Conservation (phyloP, 2,797 vertebrate genomes). For the Chromis chromis region DNA sequence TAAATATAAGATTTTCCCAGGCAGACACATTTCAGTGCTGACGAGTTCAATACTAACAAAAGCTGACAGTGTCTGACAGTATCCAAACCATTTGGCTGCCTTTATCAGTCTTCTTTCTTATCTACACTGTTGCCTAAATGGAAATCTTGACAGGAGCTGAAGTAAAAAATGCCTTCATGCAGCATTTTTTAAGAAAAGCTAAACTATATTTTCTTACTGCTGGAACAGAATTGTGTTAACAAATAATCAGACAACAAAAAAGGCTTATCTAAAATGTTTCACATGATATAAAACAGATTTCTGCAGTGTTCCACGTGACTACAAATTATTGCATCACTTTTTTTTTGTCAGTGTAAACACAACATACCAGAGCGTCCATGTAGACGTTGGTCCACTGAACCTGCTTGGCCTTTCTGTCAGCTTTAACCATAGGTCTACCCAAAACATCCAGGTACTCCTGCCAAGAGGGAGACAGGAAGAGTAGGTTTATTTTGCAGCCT, state of each 20-base stretch:
- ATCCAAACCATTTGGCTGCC: conserved; percentile 55
- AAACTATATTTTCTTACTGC: conserved; percentile 13
- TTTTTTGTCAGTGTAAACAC: too few species aligned
- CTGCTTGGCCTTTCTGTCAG: conserved; percentile 89
- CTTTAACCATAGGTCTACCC: conserved; percentile 96
- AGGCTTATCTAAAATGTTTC: conserved; percentile 36
- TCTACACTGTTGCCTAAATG: conserved; percentile 42
- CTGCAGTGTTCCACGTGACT: too few species aligned
- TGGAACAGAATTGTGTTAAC: conserved; percentile 39
- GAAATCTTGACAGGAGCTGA: conserved; percentile 27
- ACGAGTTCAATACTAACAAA: conserved; percentile 32
- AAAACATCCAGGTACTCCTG: conserved; percentile 98
- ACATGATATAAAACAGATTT: conserved; percentile 54
- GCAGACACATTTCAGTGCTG: conserved; percentile 44
- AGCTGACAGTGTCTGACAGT: conserved; percentile 39
- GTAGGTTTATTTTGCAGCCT: background rate
- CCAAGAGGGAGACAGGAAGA: background rate
- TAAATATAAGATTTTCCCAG: conserved; percentile 1
- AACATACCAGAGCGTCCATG: conserved; percentile 93
- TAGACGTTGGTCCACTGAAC: conserved; percentile 99
- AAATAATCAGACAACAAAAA: conserved; percentile 22
- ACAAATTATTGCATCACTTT: background rate
- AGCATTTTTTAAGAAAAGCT: background rate
- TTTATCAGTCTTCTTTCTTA: conserved; percentile 53
- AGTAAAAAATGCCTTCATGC: conserved; percentile 21